Conservation (phyloP, 2,113 vertebrate genomes). For the Jacana jacana region DNA sequence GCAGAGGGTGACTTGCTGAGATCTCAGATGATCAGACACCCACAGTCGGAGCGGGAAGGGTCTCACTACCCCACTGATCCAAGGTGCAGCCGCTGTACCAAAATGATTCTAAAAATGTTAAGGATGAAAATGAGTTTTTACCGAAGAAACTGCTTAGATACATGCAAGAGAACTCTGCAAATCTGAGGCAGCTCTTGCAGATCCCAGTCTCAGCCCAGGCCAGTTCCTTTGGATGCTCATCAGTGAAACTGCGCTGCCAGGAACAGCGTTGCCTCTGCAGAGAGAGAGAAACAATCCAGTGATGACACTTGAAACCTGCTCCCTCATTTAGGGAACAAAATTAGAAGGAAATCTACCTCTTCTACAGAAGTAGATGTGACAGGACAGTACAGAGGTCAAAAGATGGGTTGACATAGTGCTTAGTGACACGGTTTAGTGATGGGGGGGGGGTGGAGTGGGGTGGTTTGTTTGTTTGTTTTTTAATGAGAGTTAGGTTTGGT, state of each 20-base stretch:
- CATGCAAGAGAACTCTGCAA: fast-evolving
- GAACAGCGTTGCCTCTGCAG: background rate
- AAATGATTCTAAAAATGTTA: background rate
- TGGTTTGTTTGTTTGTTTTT: too few relatives aligned
- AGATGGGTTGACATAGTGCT: too few relatives aligned
- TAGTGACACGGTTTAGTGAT: too few relatives aligned
- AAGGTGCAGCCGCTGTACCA: background rate
- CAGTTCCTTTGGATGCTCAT: background rate
- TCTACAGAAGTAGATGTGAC: background rate
- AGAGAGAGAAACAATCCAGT: background rate
- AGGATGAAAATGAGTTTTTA: background rate
- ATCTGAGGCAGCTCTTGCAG: background rate
- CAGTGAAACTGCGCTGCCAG: background rate
- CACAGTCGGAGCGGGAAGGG: background rate
- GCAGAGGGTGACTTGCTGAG: background rate
- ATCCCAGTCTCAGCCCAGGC: background rate
- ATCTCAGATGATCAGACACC: background rate
- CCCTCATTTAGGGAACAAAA: background rate
- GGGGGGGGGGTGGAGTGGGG: too few relatives aligned
- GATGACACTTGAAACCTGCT: background rate
- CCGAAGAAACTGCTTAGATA: background rate
- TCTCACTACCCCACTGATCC: background rate
- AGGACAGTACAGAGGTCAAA: background rate
- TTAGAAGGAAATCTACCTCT: background rate
- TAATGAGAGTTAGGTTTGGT: too few relatives aligned